These are phyloP conservation scores for Gavialis gangeticus DNA, from an alignment of 2,113 vertebrate species.

Conservation along the genomic window DNA sequence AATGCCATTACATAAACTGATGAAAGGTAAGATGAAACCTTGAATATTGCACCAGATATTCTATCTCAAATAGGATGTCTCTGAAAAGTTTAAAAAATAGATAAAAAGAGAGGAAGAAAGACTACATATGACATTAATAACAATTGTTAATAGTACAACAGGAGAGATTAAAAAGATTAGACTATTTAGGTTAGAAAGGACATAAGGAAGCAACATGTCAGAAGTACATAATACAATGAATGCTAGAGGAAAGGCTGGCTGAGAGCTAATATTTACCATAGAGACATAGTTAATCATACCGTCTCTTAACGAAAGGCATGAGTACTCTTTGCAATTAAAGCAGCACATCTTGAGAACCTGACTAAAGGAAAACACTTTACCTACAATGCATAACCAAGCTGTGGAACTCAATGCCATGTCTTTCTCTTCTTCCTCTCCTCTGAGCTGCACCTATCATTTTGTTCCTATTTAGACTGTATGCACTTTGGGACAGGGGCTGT, in stretches of 20 bases:
- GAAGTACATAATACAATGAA: not conserved
- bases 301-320: not conserved
- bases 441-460: not conserved
- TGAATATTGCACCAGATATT: not conserved
- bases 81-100: not conserved
- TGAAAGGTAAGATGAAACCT: not conserved
- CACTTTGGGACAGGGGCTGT: conserved; percentile 48
- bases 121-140: not conserved
- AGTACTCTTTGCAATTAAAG: not conserved
- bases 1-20: not conserved
- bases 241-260: not conserved
- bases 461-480: conserved; percentile 8
- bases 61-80: not conserved
- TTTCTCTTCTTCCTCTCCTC: not conserved
- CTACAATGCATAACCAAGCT: not conserved
- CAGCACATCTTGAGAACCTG: not conserved
- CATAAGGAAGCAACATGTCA: not conserved
- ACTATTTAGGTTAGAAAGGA: not conserved
- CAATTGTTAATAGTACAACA: not conserved
- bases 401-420: not conserved
- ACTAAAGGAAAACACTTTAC: conserved; percentile 25
- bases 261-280: not conserved
- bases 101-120: not conserved
- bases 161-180: not conserved
- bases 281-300: too few species aligned